Base-by-base conservation (phyloP, 1,140 invertebrate species). In the Drosophila asahinai region DNA sequence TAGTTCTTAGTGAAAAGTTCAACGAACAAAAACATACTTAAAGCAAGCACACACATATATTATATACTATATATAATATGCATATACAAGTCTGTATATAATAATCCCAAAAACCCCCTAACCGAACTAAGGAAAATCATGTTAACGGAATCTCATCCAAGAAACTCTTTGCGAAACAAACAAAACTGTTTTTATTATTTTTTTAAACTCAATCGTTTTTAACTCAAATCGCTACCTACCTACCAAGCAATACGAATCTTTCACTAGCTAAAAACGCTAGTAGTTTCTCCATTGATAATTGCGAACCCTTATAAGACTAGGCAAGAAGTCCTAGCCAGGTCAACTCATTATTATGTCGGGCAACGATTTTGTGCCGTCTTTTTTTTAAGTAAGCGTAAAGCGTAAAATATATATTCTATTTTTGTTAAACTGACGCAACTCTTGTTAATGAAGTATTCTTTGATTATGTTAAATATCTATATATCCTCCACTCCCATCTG, bases 381-480 rank as follows among this genome's bases (percentile, higher is more conserved):
- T 51, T 51, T 51, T 61, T 60, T 38, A 38, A 48, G 33, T 66
- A 62, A 62, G 64, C 55, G n/a, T 22, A 66, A 51, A 36, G 54
- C 57, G 27, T 36, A 36, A 36, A 36, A 36, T 36, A 36, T 36
- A 61, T 60, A 70, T 62, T 74, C 68, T 71, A 80, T 64, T 64
- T 78, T 89, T 89, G 80, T 90, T 81, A 81, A 78, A 78, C 73
- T 82, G 81, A 89, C 86, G 82, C 78, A 80, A 90, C 67, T 77
- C 55, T 80, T 86, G 86, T 82, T 89, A 73, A 89, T 82, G 62
- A 86, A 84, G 74, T 81, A 87, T 87, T 89, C 86, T 89, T 84
- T 63, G 80, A 86, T 90, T 73, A 80, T 64, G 61, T 75, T 84
- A 64, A 61, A 58, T 51, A 43, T 63, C 45, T 80, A 61, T 60